A percentile compares a stretch with the other conserved stretches of the same genome.
Conservation (phyloP, 2,797 vertebrate species). For the Kryptopterus vitreolus region DNA sequence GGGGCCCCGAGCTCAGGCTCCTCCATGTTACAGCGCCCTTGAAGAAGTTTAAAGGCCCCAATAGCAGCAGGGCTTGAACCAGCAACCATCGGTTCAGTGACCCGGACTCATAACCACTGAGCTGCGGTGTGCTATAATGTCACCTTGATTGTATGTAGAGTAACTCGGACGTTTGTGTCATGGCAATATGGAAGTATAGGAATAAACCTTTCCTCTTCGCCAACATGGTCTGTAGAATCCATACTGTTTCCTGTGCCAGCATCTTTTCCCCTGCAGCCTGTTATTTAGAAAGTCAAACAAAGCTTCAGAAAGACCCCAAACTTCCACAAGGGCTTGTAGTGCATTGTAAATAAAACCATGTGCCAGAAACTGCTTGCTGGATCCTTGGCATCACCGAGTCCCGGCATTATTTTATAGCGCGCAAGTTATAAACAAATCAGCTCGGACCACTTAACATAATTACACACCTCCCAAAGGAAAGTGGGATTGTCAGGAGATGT, state of each 20-base stretch:
- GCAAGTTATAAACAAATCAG: constrained; percentile 11
- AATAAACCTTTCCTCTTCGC: too few species aligned
- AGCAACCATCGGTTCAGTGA: too few species aligned
- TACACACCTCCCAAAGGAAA: constrained; percentile 25
- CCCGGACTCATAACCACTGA: too few species aligned
- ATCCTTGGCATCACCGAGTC: neutral
- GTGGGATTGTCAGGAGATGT: constrained; percentile 9
- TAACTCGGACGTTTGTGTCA: too few species aligned
- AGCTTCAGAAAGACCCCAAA: neutral
- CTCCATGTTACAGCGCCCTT: too few species aligned
- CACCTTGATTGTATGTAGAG: too few species aligned
- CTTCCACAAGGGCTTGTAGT: neutral
- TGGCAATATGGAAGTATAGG: too few species aligned
- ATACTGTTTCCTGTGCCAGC: neutral
- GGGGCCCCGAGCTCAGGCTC: too few species aligned
- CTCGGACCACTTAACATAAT: constrained; percentile 24
- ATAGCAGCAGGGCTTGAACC: too few species aligned
- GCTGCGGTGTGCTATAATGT: too few species aligned
- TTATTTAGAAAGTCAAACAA: neutral
- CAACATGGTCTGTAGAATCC: neutral
- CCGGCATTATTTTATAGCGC: constrained; percentile 6
- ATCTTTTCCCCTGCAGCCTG: neutral
- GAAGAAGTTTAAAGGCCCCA: too few species aligned
- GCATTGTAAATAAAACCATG: constrained; percentile 7
- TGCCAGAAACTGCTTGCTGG: neutral